Conservation (phyloP, 1,140 invertebrate genomes). For the Episyrphus balteatus region DNA sequence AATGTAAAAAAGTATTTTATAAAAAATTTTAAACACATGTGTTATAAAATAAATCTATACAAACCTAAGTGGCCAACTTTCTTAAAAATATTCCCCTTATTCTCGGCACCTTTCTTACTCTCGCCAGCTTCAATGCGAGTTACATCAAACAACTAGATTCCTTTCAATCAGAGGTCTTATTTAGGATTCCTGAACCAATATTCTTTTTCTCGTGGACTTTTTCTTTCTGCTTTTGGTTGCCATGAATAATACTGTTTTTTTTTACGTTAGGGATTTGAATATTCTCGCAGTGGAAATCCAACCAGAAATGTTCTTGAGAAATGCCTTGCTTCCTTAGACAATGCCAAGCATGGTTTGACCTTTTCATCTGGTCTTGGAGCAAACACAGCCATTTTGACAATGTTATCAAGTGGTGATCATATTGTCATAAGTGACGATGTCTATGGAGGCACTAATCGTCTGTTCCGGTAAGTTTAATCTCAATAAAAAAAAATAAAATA, state of each 20-base stretch:
- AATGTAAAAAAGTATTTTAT: no score
- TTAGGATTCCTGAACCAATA: no score
- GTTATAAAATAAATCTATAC: no score
- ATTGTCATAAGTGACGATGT: conserved; percentile 86
- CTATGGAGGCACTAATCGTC: conserved; percentile 84
- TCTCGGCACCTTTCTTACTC: no score
- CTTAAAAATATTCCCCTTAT: no score
- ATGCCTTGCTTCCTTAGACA: conserved; percentile 82
- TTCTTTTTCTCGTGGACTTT: no score
- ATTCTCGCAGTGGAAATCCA: conserved; percentile 90
- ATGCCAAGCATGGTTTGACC: conserved; percentile 72
- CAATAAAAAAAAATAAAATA: neutral
- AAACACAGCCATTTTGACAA: conserved; percentile 57
- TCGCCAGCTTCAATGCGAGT: no score
- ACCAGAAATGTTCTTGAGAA: conserved; percentile 80
- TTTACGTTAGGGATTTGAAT: conserved; percentile 70
- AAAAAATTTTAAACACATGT: no score
- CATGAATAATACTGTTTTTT: neutral
- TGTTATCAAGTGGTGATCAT: conserved; percentile 80
- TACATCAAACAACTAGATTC: no score
- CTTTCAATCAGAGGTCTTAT: no score
- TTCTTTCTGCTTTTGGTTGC: no score
- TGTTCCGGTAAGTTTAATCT: conserved; percentile 20
- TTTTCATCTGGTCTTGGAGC: conserved; percentile 89
- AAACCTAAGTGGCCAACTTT: no score